phyloP scores from a whole-genome alignment of 2,797 vertebrate species.

The Alouatta caraya region DNA sequence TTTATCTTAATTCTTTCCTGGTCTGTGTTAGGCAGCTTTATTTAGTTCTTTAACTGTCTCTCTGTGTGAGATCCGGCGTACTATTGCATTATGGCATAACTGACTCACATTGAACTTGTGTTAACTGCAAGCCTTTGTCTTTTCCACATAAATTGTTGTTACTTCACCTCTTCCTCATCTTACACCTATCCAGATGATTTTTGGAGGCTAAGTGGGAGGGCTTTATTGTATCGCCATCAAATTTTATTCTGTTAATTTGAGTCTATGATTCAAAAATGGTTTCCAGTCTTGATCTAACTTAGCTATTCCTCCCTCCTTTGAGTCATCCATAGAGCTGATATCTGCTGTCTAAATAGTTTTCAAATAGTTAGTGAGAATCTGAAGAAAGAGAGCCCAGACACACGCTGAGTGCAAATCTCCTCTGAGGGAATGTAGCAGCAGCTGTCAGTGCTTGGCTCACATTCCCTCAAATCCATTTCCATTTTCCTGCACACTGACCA shows the following conservation, averaged over 20 bases:
- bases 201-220: not conserved
- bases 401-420: not conserved
- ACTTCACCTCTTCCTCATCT: not conserved
- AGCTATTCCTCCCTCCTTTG: not conserved
- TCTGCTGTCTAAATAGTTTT: not conserved
- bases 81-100: not conserved
- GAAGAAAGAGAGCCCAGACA: not conserved
- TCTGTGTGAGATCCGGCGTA: not conserved
- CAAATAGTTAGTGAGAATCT: not conserved
- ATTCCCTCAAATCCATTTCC: not conserved
- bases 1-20: not conserved
- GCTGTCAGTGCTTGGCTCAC: not conserved
- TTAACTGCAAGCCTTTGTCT: not conserved
- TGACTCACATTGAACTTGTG: not conserved
- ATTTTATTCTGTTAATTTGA: not conserved
- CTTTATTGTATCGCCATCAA: not conserved
- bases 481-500: not conserved
- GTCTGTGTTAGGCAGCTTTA: not conserved
- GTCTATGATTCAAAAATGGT: not conserved
- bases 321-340: not conserved
- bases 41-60: not conserved
- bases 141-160: not conserved
- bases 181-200: not conserved
- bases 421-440: not conserved
- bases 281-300: not conserved